Percentiles rank a stretch among this genome's conserved stretches.
phyloP scores from a whole-genome alignment of 1,140 invertebrate genomes.

The Helicoverpa zea region DNA sequence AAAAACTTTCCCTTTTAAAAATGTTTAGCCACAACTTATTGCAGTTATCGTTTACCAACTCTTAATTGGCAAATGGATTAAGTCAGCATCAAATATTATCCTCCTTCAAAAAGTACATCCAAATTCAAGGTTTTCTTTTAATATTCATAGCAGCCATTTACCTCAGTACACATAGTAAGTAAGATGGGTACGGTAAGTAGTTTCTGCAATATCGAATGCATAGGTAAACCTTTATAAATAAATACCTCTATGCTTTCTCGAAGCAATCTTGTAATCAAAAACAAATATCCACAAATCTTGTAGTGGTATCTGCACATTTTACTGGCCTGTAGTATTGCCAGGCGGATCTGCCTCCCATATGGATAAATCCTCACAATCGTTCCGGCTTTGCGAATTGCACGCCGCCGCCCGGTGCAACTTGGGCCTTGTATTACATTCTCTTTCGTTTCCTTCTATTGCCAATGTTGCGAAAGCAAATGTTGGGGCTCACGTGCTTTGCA shows the following conservation, averaged over 20 bases:
- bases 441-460: slow-evolving; percentile 21
- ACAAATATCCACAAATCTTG: slow-evolving; percentile 45
- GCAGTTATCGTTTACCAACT: too few species aligned
- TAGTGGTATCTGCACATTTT: slow-evolving; percentile 44
- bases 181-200: too few species aligned
- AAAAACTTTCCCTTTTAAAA: too few species aligned
- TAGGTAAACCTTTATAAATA: not conserved
- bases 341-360: slow-evolving; percentile 69
- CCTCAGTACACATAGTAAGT: too few species aligned
- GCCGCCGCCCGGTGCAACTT: slow-evolving; percentile 67
- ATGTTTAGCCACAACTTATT: too few species aligned
- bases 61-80: too few species aligned
- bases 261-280: slow-evolving; percentile 52
- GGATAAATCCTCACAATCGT: slow-evolving; percentile 81
- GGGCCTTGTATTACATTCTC: slow-evolving; percentile 70
- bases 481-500: slow-evolving; percentile 9
- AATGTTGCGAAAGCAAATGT: slow-evolving; percentile 40
- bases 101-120: too few species aligned
- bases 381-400: slow-evolving; percentile 74
- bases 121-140: too few species aligned
- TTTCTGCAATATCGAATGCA: not conserved
- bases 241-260: not conserved
- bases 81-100: too few species aligned
- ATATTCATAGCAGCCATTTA: too few species aligned
- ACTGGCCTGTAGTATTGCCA: slow-evolving; percentile 18